Conservation (phyloP, 2,113 vertebrate species). For the Ailuropoda melanoleuca region DNA sequence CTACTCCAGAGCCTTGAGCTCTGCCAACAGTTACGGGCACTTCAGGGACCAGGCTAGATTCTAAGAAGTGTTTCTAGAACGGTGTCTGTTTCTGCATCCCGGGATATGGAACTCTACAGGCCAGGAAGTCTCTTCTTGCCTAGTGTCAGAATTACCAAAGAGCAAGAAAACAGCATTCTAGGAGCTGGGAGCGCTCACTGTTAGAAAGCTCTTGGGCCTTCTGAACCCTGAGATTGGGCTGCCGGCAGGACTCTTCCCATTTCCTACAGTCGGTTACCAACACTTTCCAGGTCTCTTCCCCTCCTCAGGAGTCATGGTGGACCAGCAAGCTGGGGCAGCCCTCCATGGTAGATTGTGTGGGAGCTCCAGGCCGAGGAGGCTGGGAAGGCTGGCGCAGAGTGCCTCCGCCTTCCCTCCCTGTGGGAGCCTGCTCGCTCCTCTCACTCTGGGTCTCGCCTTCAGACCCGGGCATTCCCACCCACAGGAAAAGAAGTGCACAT, state of each 20-base stretch:
- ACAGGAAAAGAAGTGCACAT: fast-evolving
- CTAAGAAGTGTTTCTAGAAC: not conserved
- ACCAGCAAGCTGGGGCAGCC: not conserved
- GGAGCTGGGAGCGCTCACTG: not conserved
- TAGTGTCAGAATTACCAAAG: not conserved
- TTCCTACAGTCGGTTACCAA: not conserved
- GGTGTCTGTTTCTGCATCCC: not conserved
- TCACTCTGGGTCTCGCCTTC: not conserved
- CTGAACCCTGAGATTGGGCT: not conserved
- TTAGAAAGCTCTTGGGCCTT: not conserved
- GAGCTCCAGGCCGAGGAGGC: not conserved
- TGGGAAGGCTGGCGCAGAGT: not conserved
- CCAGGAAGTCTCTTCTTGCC: not conserved
- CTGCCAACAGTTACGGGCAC: not conserved
- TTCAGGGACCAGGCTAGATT: not conserved
- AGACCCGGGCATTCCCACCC: not conserved
- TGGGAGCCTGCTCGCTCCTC: not conserved
- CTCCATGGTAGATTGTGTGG: fast-evolving
- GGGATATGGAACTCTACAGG: not conserved
- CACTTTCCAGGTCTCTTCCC: not conserved
- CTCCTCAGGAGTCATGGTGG: not conserved
- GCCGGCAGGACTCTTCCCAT: not conserved
- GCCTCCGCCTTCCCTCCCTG: not conserved
- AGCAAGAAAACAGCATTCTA: not conserved
- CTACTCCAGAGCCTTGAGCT: not conserved